These are phyloP conservation scores for Hydrochoerus hydrochaeris DNA, from an alignment of 2,113 vertebrate genomes.

Conservation along the genomic window DNA sequence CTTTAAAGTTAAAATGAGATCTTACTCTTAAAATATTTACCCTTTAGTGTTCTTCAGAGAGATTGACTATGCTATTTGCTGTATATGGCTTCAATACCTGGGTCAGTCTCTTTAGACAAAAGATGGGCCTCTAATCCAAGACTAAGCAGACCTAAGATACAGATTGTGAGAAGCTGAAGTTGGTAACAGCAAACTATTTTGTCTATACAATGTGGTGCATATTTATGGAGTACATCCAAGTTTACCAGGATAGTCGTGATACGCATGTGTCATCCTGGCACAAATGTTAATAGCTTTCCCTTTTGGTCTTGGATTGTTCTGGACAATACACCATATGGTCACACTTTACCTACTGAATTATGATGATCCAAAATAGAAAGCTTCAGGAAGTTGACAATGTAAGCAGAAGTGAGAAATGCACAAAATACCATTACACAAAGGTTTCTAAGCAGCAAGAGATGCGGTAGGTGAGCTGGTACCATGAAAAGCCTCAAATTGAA, in stretches of 20 bases:
- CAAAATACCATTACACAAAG: neutral
- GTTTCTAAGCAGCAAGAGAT: too few relatives aligned
- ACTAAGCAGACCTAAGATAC: neutral
- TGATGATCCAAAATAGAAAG: neutral
- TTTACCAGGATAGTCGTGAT: neutral
- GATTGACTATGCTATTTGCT: neutral
- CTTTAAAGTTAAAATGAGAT: neutral
- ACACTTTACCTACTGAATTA: neutral
- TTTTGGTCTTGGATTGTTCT: neutral
- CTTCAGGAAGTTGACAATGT: neutral
- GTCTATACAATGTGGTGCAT: neutral
- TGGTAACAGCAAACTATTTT: neutral
- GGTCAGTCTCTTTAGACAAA: neutral
- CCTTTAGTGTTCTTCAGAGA: neutral
- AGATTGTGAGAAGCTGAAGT: neutral
- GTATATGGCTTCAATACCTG: neutral
- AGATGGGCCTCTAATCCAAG: neutral
- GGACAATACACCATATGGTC: neutral
- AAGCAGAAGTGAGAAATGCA: neutral
- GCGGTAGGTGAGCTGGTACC: rapidly evolving
- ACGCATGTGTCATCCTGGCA: neutral
- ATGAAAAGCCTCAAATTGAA: neutral
- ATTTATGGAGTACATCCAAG: neutral
- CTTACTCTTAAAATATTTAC: neutral
- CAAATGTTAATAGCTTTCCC: neutral